Conservation (phyloP, 2,113 vertebrate genomes). For the Limanda limanda region DNA sequence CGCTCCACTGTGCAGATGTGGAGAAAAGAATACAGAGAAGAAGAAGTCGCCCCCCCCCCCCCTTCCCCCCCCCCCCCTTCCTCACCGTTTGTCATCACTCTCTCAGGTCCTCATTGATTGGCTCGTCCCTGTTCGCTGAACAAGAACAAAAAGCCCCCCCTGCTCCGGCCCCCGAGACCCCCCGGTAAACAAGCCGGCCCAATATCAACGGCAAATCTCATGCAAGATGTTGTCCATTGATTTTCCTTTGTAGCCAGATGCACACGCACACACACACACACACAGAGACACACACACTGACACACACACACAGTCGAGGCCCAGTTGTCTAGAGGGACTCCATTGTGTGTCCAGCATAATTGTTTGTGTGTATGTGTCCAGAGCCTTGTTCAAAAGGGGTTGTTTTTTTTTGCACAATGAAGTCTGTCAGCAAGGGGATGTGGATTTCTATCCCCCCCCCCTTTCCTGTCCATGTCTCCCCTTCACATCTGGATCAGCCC, state of each 20-base stretch:
- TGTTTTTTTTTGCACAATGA: constrained; percentile 65
- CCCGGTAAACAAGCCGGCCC: constrained; percentile 48
- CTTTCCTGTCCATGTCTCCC: constrained; percentile 63
- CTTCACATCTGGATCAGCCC: constrained; percentile 75
- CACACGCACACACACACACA: constrained; percentile 14
- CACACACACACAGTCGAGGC: constrained; percentile 28
- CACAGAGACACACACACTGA: no score
- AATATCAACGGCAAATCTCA: constrained; percentile 65
- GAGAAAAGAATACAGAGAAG: no score
- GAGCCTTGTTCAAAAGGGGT: constrained; percentile 54
- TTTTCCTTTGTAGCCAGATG: constrained; percentile 53
- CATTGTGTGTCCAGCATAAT: constrained; percentile 69
- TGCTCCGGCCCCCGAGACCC: constrained; percentile 41
- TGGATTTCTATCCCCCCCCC: constrained; percentile 54
- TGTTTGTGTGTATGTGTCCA: constrained; percentile 65
- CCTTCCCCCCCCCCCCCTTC: not conserved
- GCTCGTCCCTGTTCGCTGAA: constrained; percentile 30
- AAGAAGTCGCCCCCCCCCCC: no score
- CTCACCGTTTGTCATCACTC: constrained; percentile 38
- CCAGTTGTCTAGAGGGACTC: constrained; percentile 64
- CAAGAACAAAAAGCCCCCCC: constrained; percentile 60
- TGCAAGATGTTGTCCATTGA: constrained; percentile 69
- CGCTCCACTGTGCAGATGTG: not conserved
- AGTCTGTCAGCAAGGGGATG: constrained; percentile 61
- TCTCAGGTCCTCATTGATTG: constrained; percentile 60